Evolutionary conservation across 2,113 vertebrate genomes (phyloP), one percentile per base, ranked within the genome.

Genomic region (Toxotes jaculatrix): DNA sequence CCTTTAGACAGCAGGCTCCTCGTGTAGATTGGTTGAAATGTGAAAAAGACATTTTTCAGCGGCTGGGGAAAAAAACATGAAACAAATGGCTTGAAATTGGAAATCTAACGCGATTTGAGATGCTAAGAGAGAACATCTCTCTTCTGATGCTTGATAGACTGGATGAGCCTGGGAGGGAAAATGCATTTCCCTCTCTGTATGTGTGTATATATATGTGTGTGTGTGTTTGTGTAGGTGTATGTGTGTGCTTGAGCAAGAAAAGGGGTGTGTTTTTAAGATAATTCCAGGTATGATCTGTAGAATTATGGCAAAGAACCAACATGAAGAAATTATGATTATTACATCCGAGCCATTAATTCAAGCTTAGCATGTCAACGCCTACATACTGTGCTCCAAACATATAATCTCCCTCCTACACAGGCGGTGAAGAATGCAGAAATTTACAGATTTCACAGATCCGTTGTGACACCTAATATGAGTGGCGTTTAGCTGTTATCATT

Each of bases 1-100:
- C 74, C 74, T 83, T 32, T 60, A n/a, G 61, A 82, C 70, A 27
- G 59, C 68, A 72, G 55, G 23, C 21, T 13, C 36, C 55, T 75
- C 57, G 2, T 56, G 36, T 43, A n/a, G 51, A 72, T 62, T 13
- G 62, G 34, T 23, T n/a, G 19, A 51, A 23, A 62, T 51, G 70
- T 31, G 49, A 72, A 67, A 43, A 40, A 45, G 36, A 1, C 3
- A 9, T 53, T 31, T 68, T 71, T 74, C 64, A 45, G 19, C 7
- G 31, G 51, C 51, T 14, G 9, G 13, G 27, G 11, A 19, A 40
- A 71, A 68, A 59, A 68, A 47, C 13, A 49, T 36, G 40, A 82
- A 84, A 86, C 71, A 86, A 87, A 92, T 42, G 69, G 76, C 83
- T 89, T 84, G 85, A 87, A 87, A 89, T 88, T 85, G 80, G 23